Evolutionary conservation across 1,140 invertebrate species (phyloP), one percentile per base, ranked within the genome.

Genomic region (Ips nitidus): DNA sequence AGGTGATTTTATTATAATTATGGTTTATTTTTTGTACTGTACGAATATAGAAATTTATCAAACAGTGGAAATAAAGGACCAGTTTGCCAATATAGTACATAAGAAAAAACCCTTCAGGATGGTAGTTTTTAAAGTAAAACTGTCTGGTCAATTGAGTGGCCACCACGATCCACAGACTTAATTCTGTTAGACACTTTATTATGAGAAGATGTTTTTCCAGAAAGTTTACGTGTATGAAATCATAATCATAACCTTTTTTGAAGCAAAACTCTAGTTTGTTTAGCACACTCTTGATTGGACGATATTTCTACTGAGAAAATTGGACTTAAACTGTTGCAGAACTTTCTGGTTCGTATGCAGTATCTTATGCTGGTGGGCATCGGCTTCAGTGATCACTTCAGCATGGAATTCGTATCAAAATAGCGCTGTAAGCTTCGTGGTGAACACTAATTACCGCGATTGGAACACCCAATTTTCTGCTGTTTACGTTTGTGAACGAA

Each of bases 381-480:
- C 88, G 2, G 81, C 81, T 39, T 66, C 85, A n/a, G 76, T 90
- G 2, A 87, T 90, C 37, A 74, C 76, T 1, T 84, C 85, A 0
- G 85, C 86, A 8, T 83, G 88, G 73, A 76, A 84, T n/a, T 83
- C 85, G 8, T 88, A 83, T 71, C 78, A 82, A 57, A 82, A 86
- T 70, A 84, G 87, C 65, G 82, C 89, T 0, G 87, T 90, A 60
- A 89, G 87, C 59, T 90, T 91, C 73, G 89, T 88, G 3, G 85
- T 88, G 8, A 89, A 91, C 69, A 90, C 88, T 1, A 86, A 83
- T 1, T 91, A 90, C 75, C 82, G 88, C 8, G 84, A 89, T 66
- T 91, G 89, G 89, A 79, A 87, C 70, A 89, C 88, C 0, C 75
- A 87, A 39, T 90, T 91, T 68, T 89, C 90, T 0, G 83, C 88